Conservation (phyloP, 2,888 invertebrate genomes). For the Machimus atricapillus region DNA sequence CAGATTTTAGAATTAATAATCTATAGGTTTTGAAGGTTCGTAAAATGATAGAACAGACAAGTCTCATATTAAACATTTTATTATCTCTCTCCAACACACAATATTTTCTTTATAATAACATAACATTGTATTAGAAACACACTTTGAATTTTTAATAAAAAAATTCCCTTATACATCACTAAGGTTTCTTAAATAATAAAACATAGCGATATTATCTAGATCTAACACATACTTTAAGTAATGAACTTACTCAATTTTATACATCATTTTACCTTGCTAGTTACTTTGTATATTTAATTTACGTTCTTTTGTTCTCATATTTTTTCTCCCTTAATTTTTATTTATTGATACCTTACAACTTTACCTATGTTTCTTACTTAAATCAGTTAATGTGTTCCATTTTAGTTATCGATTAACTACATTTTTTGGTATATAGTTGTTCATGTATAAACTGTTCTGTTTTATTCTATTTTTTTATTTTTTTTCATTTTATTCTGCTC, state of each 20-base stretch:
- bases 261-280: conserved; percentile 1
- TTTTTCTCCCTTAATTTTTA: background rate
- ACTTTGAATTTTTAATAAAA: conserved; percentile 47
- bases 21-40: background rate
- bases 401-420: background rate
- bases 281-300: background rate
- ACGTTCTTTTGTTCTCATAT: background rate
- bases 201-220: background rate
- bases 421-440: conserved; percentile 23
- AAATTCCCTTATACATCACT: conserved; percentile 37
- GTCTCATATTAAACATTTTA: conserved; percentile 28
- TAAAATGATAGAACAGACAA: background rate
- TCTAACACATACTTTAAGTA: background rate
- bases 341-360: conserved; percentile 32
- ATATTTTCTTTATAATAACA: conserved; percentile 42
- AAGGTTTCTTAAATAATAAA: conserved; percentile 27
- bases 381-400: conserved; percentile 17
- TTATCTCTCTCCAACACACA: conserved; percentile 42
- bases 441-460: conserved; percentile 16
- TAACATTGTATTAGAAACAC: conserved; percentile 48
- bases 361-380: background rate
- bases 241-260: background rate
- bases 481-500: background rate
- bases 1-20: too few relatives aligned
- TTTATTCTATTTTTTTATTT: too few relatives aligned